These are phyloP conservation scores for Setophaga petechia DNA, from an alignment of 2,113 vertebrate species.

Conservation along the genomic window DNA sequence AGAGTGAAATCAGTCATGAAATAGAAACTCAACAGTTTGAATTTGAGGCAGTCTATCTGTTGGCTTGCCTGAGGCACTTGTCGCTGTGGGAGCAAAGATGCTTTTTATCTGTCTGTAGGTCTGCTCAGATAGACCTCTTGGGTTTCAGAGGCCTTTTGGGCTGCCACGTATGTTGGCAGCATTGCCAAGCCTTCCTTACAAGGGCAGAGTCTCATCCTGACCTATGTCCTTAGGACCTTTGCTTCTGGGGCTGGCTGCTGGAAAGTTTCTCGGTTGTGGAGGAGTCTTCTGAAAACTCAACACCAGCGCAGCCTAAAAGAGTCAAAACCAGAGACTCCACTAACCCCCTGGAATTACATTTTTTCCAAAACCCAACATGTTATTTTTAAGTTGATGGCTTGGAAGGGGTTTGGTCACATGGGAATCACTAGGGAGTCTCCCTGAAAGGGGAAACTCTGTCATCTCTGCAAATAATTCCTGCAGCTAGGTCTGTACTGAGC, in stretches of 20 bases:
- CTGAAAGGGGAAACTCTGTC: neutral
- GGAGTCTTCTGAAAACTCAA: neutral
- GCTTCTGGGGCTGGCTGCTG: neutral
- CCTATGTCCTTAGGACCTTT: neutral
- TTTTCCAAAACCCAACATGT: constrained; percentile 30
- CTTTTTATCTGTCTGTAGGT: neutral
- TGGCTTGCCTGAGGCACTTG: neutral
- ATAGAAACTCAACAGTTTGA: neutral
- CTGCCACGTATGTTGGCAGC: neutral
- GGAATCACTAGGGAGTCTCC: constrained; percentile 17
- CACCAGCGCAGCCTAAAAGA: neutral
- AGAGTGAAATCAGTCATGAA: constrained; percentile 37
- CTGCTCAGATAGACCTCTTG: neutral
- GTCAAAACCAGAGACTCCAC: neutral
- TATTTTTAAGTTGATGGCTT: constrained; percentile 58
- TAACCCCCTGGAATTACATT: constrained; percentile 12
- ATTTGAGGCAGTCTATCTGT: neutral
- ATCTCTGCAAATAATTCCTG: constrained; percentile 19
- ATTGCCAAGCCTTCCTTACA: neutral
- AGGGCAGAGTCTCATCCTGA: neutral
- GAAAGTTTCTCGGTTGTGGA: neutral
- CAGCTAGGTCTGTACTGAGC: neutral
- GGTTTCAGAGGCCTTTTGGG: neutral
- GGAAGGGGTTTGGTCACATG: constrained; percentile 30
- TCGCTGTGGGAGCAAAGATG: neutral